phyloP scores from a whole-genome alignment of 1,140 invertebrate species.

The Leptopilina boulardi region DNA sequence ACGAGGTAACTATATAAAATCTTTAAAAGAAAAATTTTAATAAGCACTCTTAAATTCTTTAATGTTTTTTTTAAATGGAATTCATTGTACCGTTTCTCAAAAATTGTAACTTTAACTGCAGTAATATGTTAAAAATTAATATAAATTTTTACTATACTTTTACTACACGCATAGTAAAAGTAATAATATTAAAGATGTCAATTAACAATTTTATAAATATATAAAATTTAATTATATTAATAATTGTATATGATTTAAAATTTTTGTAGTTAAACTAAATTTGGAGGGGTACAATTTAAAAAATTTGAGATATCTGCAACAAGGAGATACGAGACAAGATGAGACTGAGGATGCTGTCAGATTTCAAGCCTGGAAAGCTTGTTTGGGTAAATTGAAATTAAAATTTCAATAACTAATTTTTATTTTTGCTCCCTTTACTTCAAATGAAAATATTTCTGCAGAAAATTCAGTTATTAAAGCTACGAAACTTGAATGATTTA shows the following conservation, averaged over 20 bases:
- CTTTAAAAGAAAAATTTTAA: not conserved
- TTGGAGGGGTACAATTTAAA: slow-evolving; percentile 88
- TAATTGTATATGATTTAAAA: not conserved
- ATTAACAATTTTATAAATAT: no score
- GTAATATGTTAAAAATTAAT: no score
- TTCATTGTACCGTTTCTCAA: not conserved
- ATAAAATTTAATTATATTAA: no score
- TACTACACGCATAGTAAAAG: no score
- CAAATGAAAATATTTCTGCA: no score
- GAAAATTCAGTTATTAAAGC: no score
- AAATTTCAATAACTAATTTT: no score
- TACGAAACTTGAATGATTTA: no score
- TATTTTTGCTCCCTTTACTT: no score
- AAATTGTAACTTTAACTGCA: not conserved
- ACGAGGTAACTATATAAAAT: no score
- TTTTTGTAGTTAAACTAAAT: slow-evolving; percentile 82
- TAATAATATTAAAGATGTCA: no score
- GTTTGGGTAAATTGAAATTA: slow-evolving; percentile 78
- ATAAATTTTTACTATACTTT: no score
- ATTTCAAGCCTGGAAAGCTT: slow-evolving; percentile 93
- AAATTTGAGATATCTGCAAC: slow-evolving; percentile 88
- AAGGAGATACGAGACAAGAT: slow-evolving; percentile 85
- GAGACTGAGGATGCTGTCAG: slow-evolving; percentile 85
- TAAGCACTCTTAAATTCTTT: not conserved
- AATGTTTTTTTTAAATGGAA: not conserved